Percentiles rank a stretch among this genome's conserved stretches.
phyloP scores from a whole-genome alignment of 1,140 invertebrate genomes.

The Gonioctena quinquepunctata region DNA sequence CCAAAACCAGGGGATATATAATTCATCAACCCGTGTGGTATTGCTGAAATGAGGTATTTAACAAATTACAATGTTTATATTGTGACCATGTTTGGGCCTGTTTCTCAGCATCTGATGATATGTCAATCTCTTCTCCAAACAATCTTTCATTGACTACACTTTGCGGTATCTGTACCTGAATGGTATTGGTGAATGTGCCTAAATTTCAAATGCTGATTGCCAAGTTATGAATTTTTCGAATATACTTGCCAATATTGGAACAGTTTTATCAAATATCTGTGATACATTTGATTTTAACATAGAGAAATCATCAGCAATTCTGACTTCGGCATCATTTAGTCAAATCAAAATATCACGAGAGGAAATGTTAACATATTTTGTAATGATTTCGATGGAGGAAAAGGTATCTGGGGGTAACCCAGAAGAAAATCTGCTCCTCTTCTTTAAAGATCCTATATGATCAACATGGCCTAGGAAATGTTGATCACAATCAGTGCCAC shows the following conservation, averaged over 20 bases:
- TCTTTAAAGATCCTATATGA: background rate
- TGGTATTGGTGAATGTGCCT: background rate
- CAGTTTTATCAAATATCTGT: no score
- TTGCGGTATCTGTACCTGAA: no score
- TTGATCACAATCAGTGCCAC: background rate
- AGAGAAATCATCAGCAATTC: background rate
- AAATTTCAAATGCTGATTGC: background rate
- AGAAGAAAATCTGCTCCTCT: background rate
- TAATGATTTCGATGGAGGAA: background rate
- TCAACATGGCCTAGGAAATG: background rate
- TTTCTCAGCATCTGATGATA: no score
- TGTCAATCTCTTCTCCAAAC: no score
- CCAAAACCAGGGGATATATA: constrained; percentile 49
- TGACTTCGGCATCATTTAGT: background rate
- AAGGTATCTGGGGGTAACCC: background rate
- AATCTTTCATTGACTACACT: constrained; percentile 40
- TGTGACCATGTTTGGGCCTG: no score
- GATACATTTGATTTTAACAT: background rate
- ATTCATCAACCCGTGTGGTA: constrained; percentile 49
- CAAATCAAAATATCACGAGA: background rate
- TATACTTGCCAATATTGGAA: background rate
- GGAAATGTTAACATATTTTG: background rate
- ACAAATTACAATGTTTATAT: no score
- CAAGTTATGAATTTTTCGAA: background rate
- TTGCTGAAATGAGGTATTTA: constrained; percentile 53